Conservation (phyloP, 2,797 vertebrate species). For the Scomberomorus guttatus region DNA sequence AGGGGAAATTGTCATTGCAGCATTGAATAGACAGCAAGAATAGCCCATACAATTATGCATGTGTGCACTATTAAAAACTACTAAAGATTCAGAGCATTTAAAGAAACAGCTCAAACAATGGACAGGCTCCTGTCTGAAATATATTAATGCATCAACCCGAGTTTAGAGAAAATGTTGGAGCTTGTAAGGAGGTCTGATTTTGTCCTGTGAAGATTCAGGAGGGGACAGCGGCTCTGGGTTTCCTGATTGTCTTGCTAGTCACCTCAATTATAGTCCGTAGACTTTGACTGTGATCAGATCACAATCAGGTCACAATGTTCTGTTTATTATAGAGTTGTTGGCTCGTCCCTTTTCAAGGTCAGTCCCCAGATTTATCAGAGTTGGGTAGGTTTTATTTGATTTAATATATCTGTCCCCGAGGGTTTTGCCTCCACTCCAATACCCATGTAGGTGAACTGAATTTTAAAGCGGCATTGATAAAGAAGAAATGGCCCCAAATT, state of each 20-base stretch:
- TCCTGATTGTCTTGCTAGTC: neutral
- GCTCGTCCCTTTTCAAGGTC: constrained; percentile 36
- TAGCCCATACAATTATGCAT: neutral
- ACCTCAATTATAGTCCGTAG: neutral
- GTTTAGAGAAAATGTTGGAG: neutral
- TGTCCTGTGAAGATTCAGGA: constrained; percentile 5
- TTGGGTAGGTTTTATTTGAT: neutral
- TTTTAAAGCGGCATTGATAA: neutral
- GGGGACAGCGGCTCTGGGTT: constrained; percentile 11
- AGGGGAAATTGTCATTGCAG: neutral
- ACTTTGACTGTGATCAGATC: constrained; percentile 3
- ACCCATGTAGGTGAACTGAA: neutral
- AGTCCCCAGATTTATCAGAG: constrained; percentile 23
- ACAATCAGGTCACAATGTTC: constrained; percentile 17
- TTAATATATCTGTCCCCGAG: neutral
- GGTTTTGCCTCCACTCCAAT: neutral
- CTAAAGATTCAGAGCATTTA: neutral
- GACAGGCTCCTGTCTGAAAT: too few relatives aligned
- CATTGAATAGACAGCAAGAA: neutral
- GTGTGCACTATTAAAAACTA: neutral
- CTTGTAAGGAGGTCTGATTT: constrained; percentile 27
- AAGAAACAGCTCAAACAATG: neutral
- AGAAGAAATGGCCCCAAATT: neutral
- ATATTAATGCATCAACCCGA: neutral
- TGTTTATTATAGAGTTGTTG: constrained; percentile 17